A percentile compares a stretch with the other conserved stretches of the same genome.
These are phyloP conservation scores for Crematogaster levior DNA, from an alignment of 2,888 invertebrate species.

Conservation along the genomic window DNA sequence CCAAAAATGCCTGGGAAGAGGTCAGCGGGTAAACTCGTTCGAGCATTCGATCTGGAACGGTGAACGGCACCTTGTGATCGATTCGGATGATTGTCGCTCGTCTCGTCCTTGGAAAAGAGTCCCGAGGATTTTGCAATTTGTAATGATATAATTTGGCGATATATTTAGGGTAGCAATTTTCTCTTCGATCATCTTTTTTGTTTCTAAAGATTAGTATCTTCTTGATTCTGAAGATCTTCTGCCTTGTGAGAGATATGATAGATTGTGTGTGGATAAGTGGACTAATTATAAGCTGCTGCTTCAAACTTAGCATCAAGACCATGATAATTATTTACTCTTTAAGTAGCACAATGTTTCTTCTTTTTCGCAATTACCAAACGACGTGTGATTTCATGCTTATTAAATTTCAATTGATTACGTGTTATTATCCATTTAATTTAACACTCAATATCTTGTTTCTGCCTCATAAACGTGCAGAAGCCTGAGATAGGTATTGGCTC, in stretches of 20 bases:
- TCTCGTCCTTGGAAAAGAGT: conserved; percentile 7
- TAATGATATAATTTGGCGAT: not conserved
- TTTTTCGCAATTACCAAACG: not conserved
- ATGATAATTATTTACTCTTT: not conserved
- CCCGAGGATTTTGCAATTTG: not conserved
- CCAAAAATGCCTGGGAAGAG: not conserved
- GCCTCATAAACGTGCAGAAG: not conserved
- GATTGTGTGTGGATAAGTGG: not conserved
- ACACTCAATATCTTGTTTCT: not conserved
- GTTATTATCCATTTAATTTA: conserved; percentile 18
- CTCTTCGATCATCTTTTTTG: not conserved
- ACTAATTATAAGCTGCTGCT: not conserved
- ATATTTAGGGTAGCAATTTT: not conserved
- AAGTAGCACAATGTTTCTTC: not conserved
- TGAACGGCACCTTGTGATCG: conserved; percentile 3
- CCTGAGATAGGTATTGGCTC: conserved; percentile 2
- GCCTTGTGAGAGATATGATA: not conserved
- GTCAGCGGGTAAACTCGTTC: not conserved
- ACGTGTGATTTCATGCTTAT: conserved; percentile 11
- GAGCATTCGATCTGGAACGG: conserved; percentile 4
- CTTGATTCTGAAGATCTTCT: too few relatives aligned
- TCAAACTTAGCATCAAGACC: conserved; percentile 5
- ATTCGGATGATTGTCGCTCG: not conserved
- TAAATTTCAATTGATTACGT: not conserved
- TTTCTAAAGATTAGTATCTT: conserved; percentile 1